These are phyloP conservation scores for Heliornis fulica DNA, from an alignment of 2,113 vertebrate species.

Conservation along the genomic window DNA sequence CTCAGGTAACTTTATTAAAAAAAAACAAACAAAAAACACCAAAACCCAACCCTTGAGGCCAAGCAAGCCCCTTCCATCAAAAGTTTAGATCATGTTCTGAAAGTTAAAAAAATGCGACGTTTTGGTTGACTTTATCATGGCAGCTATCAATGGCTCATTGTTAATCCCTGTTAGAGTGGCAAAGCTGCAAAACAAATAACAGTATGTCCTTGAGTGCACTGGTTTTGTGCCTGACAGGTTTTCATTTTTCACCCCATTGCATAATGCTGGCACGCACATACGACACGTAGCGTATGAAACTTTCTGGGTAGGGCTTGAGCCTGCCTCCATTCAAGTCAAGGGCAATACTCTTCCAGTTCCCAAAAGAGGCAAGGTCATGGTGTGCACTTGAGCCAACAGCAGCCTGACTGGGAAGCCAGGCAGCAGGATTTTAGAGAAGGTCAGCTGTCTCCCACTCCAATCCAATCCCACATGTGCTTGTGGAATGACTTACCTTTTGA, in stretches of 20 bases:
- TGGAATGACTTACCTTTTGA: neutral
- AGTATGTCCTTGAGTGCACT: slow-evolving; percentile 56
- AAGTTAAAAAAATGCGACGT: neutral
- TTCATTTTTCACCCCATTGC: slow-evolving; percentile 31
- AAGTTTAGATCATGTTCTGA: neutral
- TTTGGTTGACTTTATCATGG: slow-evolving; percentile 22
- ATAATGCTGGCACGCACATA: slow-evolving; percentile 25
- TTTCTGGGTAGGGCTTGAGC: slow-evolving; percentile 10
- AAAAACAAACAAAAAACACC: too few species aligned
- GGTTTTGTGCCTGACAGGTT: slow-evolving; percentile 36
- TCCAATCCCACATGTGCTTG: neutral
- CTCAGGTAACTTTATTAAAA: neutral
- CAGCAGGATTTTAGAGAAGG: neutral
- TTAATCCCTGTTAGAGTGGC: slow-evolving; percentile 32
- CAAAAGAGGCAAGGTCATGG: neutral
- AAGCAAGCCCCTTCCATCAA: neutral
- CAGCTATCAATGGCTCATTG: neutral
- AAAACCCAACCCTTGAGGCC: neutral
- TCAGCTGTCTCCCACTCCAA: neutral
- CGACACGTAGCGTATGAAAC: neutral
- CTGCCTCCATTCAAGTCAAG: slow-evolving; percentile 2
- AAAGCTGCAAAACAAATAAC: slow-evolving; percentile 53
- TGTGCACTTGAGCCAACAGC: neutral
- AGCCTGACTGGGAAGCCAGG: neutral
- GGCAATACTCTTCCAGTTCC: neutral